phyloP scores from a whole-genome alignment of 2,797 vertebrate species.

The Geotrypetes seraphini region DNA sequence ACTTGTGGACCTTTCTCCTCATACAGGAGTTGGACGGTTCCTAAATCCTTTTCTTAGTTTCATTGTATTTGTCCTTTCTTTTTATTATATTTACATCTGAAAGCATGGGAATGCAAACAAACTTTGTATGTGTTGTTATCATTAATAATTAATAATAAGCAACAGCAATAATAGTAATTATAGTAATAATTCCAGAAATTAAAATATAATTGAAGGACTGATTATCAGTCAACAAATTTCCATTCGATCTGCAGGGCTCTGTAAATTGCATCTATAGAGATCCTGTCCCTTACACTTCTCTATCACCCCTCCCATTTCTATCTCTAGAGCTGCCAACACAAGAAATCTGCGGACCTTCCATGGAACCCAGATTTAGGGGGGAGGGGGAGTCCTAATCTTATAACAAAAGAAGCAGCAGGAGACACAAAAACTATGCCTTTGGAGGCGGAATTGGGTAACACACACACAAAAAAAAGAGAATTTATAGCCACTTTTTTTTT shows the following conservation, averaged over 20 bases:
- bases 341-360: constrained; percentile 71
- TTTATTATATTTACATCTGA: too few relatives aligned
- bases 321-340: constrained; percentile 69
- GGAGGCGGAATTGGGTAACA: constrained; percentile 77
- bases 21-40: too few relatives aligned
- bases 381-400: constrained; percentile 67
- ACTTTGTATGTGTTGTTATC: too few relatives aligned
- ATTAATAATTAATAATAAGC: too few relatives aligned
- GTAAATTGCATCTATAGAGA: constrained; percentile 45
- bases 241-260: constrained; percentile 37
- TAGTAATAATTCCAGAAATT: too few relatives aligned
- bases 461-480: constrained; percentile 80
- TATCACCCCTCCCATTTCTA: constrained; percentile 43
- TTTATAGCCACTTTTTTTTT: constrained; percentile 89
- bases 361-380: constrained; percentile 62
- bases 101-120: too few relatives aligned
- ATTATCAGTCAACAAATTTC: constrained; percentile 39
- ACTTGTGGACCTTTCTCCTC: too few relatives aligned
- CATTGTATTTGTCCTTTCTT: too few relatives aligned
- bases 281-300: constrained; percentile 43
- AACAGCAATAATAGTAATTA: too few relatives aligned
- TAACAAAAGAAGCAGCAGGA: constrained; percentile 76
- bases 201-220: too few relatives aligned
- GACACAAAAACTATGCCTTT: constrained; percentile 80
- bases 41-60: too few relatives aligned